Evolutionary conservation across 2,113 vertebrate species (phyloP).

Genomic region (Polypterus senegalus): DNA sequence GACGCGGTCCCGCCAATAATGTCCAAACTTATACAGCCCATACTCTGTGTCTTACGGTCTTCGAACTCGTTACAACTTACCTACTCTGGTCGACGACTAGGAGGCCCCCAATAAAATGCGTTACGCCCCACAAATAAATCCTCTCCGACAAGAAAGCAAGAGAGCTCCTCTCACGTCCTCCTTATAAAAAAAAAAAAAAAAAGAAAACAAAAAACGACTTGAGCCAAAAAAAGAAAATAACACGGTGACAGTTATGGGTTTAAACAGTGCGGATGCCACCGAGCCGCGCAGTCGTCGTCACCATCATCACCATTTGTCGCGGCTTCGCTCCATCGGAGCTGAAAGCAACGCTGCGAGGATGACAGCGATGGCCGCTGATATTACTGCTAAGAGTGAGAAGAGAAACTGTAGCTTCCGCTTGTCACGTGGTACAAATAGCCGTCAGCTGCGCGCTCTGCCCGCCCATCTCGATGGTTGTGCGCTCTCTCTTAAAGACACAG

Average conservation of each 20-base stretch:
- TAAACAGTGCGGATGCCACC: constrained; percentile 28
- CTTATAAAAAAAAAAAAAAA: constrained; percentile 11
- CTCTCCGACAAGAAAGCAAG: constrained; percentile 14
- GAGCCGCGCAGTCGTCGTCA: constrained; percentile 13
- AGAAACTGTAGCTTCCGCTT: constrained; percentile 27
- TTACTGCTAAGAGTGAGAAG: constrained; percentile 23
- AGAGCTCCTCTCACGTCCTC: constrained; percentile 21
- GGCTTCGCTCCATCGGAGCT: constrained; percentile 5
- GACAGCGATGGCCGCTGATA: constrained; percentile 28
- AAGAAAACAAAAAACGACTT: neutral
- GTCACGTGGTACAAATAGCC: constrained; percentile 60
- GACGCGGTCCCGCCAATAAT: too few relatives aligned
- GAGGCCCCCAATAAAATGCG: too few relatives aligned
- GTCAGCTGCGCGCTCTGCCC: constrained; percentile 46
- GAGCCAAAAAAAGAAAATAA: constrained; percentile 3
- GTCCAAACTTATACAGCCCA: too few relatives aligned
- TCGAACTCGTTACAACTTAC: too few relatives aligned
- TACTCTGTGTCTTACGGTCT: too few relatives aligned
- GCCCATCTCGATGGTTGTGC: constrained; percentile 20
- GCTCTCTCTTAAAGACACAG: too few relatives aligned
- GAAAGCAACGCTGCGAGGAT: constrained; percentile 23
- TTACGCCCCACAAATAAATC: too few relatives aligned
- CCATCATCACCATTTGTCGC: constrained; percentile 17
- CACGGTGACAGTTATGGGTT: constrained; percentile 28
- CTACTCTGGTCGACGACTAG: too few relatives aligned